Base-by-base conservation (phyloP, 2,888 invertebrate species). In the Stegana nigrithorax region DNA sequence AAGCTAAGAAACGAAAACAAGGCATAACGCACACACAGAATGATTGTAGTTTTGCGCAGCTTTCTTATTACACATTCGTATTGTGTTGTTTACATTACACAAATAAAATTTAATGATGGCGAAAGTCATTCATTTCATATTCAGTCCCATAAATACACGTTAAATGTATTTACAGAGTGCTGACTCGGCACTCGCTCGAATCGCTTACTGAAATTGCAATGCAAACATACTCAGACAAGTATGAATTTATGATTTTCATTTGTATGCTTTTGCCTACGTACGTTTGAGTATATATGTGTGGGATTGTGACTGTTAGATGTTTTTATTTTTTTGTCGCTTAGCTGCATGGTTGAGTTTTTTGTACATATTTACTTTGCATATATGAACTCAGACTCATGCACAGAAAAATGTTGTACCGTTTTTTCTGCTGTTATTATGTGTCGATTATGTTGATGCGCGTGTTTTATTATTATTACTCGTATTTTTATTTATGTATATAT, bases 21-120 rank as follows among this genome's bases (percentile, higher is more conserved):
- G n/a, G n/a, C n/a, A n/a, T n/a, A n/a, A n/a, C n/a, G n/a, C 63
- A n/a, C n/a, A n/a, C n/a, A n/a, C n/a, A n/a, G n/a, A n/a, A n/a
- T n/a, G n/a, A 63, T 74, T 65, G 67, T 72, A 64, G 62, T 66
- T 60, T 51, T 60, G 36, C 51, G 58, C 14, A 17, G 42, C 51
- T 36, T 59, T 62, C 62, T 62, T 61, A 60, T 61, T 21, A 2
- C 1, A n/a, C 17, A 14, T 53, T 25, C 32, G 44, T 32, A 25
- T 59, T 32, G 25, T 36, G 19, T 50, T 50, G 39, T 59, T 59
- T 59, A 50, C 25, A 50, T 50, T 59, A 50, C 57, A 61, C 65
- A 66, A 75, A 75, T 72, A 68, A 69, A 73, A 69, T 75, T 75
- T 75, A 75, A 75, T 75, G 73, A 78, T 69, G 75, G 67, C 73